phyloP scores from a whole-genome alignment of 2,797 vertebrate genomes.

The Typhlichthys subterraneus region DNA sequence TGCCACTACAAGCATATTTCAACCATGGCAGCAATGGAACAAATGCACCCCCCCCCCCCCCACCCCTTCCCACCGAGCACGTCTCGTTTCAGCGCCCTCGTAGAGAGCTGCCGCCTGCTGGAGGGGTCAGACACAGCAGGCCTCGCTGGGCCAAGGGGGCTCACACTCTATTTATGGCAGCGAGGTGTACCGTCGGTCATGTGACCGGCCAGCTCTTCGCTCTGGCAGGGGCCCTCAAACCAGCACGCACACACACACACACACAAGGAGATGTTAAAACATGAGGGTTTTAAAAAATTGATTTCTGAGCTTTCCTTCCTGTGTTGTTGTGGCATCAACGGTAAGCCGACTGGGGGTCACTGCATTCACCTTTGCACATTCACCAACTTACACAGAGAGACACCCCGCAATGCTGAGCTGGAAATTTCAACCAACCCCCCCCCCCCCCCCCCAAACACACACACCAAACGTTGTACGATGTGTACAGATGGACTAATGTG shows the following conservation, averaged over 20 bases:
- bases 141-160: slow-evolving; percentile 39
- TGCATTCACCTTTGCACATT: too few species aligned
- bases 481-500: too few species aligned
- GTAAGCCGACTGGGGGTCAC: too few species aligned
- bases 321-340: too few species aligned
- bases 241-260: slow-evolving; percentile 6
- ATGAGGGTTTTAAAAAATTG: background rate
- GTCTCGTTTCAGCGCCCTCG: too few species aligned
- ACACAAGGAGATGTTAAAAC: background rate
- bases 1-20: too few species aligned
- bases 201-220: slow-evolving; percentile 50
- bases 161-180: slow-evolving; percentile 61
- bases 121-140: slow-evolving; percentile 32
- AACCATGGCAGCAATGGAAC: too few species aligned
- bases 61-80: too few species aligned
- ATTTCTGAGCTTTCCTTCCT: background rate
- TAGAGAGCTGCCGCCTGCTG: too few species aligned
- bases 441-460: background rate
- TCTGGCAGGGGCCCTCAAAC: slow-evolving; percentile 32
- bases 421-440: background rate
- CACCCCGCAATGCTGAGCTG: background rate
- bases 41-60: too few species aligned
- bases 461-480: background rate
- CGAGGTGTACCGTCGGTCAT: slow-evolving; percentile 42
- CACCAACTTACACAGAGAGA: too few species aligned